These are phyloP conservation scores for Myopa testacea DNA, from an alignment of 2,888 invertebrate genomes.

Conservation along the genomic window DNA sequence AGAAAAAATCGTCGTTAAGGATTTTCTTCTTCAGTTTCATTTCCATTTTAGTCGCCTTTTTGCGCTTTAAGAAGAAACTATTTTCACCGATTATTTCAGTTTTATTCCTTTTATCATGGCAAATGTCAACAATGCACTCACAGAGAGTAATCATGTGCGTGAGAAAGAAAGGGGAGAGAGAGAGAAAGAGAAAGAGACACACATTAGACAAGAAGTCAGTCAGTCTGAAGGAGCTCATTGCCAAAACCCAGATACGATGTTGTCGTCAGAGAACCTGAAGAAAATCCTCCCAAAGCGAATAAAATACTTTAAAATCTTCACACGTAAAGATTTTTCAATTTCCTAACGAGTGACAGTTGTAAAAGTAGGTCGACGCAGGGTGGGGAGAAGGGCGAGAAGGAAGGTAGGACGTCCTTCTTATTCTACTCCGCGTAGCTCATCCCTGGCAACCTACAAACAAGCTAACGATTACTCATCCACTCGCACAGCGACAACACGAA, in stretches of 20 bases:
- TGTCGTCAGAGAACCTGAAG: too few relatives aligned
- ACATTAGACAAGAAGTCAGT: background rate
- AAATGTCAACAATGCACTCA: background rate
- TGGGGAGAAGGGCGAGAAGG: background rate
- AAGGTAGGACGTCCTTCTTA: background rate
- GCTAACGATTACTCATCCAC: background rate
- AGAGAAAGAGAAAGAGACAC: background rate
- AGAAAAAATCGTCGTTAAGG: too few relatives aligned
- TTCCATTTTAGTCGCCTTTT: too few relatives aligned
- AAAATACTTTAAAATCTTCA: constrained; percentile 32
- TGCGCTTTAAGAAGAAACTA: too few relatives aligned
- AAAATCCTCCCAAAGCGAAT: background rate
- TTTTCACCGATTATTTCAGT: too few relatives aligned
- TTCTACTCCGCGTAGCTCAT: background rate
- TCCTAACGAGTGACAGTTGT: constrained; percentile 29
- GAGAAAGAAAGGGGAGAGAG: background rate
- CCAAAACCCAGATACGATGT: background rate
- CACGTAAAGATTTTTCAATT: constrained; percentile 44
- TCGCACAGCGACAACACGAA: background rate
- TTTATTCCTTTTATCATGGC: too few relatives aligned
- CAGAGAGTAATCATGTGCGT: background rate
- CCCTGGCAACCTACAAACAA: background rate
- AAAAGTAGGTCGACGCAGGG: constrained; percentile 41
- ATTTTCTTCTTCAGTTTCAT: too few relatives aligned
- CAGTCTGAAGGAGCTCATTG: background rate